Base-by-base conservation (phyloP, 2,888 invertebrate genomes). In the Rugalucina vietnamica region DNA sequence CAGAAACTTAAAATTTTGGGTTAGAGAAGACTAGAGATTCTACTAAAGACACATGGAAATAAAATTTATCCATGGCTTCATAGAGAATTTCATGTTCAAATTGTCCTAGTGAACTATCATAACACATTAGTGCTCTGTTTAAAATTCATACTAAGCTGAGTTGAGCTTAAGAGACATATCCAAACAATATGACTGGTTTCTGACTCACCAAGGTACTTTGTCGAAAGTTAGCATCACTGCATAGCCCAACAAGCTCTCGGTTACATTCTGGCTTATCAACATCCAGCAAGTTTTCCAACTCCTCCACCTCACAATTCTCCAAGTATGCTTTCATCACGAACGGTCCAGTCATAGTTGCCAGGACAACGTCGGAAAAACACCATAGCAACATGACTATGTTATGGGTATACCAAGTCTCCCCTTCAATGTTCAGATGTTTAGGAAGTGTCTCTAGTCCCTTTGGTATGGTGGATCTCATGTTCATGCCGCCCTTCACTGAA, bases 341-440 rank as follows among this genome's bases (percentile, higher is more conserved):
- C 18, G 80, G 36, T 39, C 85, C 87, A 24, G 76, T 75, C 21
- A 79, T 36, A 24, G 79, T 57, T 12, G 83, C 80, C 14, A 88
- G 49, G 3, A 84, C 69, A 27, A 72, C 73, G 37, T 83, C 79
- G 36, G 72, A 65, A 69, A 83, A 85, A 65, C 81, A 76, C 87
- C 87, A 88, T 39, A 81, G 50, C 18, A 88, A 39, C 81, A 88
- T 34, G 29, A 77, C 36, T 5, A 77, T 43, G 65, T 85, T 77
- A 69, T 88, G 81, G 34, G 79, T 88, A 70, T 84, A 88, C 87
- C 87, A 88, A 32, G 14, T 36, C 2, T 69, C 57, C 29, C 57
- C 69, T 14, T 69, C 27, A 29, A 60, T 69, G 50, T 79, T 49
- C 49, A 87, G 29, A 18, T 73, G 10, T 36, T 21, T 24, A 24